Percentiles rank a stretch among this genome's conserved stretches.
These are phyloP conservation scores for Petrocephalus schoutedeni DNA, from an alignment of 2,797 vertebrate species.

Conservation along the genomic window DNA sequence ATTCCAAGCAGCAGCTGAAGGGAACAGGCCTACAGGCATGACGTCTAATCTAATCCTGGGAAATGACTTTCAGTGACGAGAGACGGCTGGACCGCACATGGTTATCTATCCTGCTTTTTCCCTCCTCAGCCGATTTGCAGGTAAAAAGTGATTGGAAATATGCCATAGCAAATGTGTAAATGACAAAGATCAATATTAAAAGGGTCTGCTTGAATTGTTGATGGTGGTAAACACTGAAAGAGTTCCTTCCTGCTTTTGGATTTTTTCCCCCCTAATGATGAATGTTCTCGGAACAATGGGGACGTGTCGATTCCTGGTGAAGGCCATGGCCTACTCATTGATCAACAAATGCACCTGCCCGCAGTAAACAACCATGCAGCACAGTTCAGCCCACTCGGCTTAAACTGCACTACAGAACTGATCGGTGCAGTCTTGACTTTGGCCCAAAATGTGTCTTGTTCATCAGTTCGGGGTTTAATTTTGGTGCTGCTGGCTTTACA, in stretches of 20 bases:
- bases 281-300: not conserved
- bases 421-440: not conserved
- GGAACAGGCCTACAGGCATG: not conserved
- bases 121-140: not conserved
- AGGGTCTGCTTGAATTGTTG: not conserved
- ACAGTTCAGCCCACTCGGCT: not conserved
- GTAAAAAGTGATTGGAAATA: not conserved
- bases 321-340: not conserved
- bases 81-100: not conserved
- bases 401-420: not conserved
- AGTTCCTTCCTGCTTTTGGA: not conserved
- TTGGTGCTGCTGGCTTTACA: not conserved
- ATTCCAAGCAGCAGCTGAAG: not conserved
- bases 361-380: not conserved
- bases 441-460: not conserved
- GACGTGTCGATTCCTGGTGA: not conserved
- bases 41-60: not conserved
- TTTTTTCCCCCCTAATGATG: not conserved
- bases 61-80: not conserved
- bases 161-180: constrained; percentile 8
- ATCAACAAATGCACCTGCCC: not conserved
- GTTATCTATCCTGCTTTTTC: not conserved
- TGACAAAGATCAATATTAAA: not conserved
- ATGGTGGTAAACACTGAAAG: not conserved
- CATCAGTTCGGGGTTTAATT: not conserved